These are phyloP conservation scores for Lepilemur septentrionalis DNA, from an alignment of 2,797 vertebrate species.

Conservation along the genomic window DNA sequence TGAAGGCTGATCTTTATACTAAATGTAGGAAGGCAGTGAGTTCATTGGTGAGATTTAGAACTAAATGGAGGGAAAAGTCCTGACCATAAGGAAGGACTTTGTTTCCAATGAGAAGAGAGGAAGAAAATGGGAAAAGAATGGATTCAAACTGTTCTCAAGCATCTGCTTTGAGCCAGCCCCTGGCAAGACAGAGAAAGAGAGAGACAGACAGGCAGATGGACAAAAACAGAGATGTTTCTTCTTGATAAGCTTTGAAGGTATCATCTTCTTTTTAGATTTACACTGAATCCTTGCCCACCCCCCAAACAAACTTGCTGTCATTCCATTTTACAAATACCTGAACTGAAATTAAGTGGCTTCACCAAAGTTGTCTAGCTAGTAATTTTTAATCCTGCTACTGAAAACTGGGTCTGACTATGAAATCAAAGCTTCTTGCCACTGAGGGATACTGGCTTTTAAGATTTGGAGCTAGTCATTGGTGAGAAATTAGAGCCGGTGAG, in stretches of 20 bases:
- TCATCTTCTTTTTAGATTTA: neutral
- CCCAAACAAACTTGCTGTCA: neutral
- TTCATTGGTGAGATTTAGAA: neutral
- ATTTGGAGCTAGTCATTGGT: neutral
- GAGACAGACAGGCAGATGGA: neutral
- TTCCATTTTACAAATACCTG: neutral
- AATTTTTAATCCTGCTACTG: neutral
- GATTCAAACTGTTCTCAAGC: neutral
- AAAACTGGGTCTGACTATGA: neutral
- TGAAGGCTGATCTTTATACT: neutral
- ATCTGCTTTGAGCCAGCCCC: neutral
- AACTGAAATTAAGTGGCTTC: neutral
- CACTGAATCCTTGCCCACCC: neutral
- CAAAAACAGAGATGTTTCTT: neutral
- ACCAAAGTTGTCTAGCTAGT: neutral
- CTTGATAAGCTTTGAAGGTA: neutral
- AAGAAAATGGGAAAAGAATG: neutral
- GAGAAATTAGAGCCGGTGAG: neutral
- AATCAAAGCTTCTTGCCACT: neutral
- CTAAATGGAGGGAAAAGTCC: fast-evolving
- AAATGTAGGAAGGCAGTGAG: neutral
- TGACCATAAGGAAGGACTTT: fast-evolving
- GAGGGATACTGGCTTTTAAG: neutral
- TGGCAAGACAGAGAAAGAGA: neutral
- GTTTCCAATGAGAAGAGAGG: neutral